Evolutionary conservation across 1,140 invertebrate species (phyloP).

Genomic region (Panagrolaimus sp.): DNA sequence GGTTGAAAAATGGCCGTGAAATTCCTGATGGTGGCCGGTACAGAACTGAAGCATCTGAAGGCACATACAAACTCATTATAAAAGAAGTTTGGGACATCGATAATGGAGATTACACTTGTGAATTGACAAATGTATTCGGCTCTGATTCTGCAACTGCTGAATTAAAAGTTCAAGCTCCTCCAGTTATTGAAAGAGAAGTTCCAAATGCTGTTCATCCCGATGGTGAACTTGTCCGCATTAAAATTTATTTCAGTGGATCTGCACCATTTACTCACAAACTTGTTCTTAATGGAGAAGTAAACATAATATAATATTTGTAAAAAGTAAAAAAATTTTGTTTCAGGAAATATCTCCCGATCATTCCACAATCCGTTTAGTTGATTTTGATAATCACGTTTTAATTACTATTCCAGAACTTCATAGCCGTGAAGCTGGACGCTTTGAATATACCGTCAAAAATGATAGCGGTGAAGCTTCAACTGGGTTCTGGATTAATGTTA

Average conservation of each 20-base stretch:
- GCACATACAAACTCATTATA: constrained; percentile 78
- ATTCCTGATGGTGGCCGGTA: constrained; percentile 69
- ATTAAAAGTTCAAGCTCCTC: constrained; percentile 78
- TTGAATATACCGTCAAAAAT: constrained; percentile 81
- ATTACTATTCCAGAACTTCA: constrained; percentile 57
- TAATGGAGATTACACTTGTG: constrained; percentile 91
- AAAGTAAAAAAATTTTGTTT: constrained; percentile 11
- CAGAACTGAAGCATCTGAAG: constrained; percentile 64
- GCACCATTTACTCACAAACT: constrained; percentile 53
- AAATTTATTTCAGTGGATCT: constrained; percentile 61
- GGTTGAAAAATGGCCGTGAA: constrained; percentile 83
- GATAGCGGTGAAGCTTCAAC: constrained; percentile 71
- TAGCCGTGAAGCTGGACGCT: constrained; percentile 66
- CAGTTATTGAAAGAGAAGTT: constrained; percentile 84
- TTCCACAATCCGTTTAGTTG: constrained; percentile 15
- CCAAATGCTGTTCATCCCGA: constrained; percentile 80
- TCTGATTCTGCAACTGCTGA: constrained; percentile 76
- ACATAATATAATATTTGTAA: constrained; percentile 41
- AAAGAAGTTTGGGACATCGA: constrained; percentile 82
- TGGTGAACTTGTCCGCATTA: constrained; percentile 88
- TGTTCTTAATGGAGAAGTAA: constrained; percentile 47
- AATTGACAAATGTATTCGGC: constrained; percentile 84
- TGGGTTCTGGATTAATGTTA: constrained; percentile 77
- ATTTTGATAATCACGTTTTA: constrained; percentile 43
- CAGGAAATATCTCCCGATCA: constrained; percentile 17